These are phyloP conservation scores for Lysandra coridon DNA, from an alignment of 2,888 invertebrate species.

Conservation along the genomic window DNA sequence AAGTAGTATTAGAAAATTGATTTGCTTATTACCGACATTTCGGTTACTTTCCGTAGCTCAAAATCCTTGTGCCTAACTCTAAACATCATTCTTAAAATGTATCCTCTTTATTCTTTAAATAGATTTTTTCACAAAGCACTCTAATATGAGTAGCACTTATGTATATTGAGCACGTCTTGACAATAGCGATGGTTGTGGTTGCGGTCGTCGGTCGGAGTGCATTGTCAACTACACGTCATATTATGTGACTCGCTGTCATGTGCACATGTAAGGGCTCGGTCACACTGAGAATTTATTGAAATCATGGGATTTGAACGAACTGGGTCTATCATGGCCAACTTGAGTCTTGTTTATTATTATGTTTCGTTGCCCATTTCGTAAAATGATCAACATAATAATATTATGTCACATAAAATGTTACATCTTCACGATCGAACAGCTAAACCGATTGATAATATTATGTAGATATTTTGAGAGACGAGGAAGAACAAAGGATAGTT, in stretches of 20 bases:
- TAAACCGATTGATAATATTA: no score
- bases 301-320: not conserved
- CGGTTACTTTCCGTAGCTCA: not conserved
- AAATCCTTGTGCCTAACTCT: not conserved
- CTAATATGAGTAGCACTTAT: not conserved
- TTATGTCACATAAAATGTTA: no score
- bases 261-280: not conserved
- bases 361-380: no score
- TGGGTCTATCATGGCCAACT: no score
- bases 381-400: no score
- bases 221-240: constrained; percentile 12
- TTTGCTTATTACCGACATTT: no score
- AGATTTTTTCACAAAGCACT: not conserved
- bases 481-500: no score
- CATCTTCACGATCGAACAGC: no score
- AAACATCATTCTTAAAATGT: not conserved
- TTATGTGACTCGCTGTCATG: constrained; percentile 13
- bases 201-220: constrained; percentile 36
- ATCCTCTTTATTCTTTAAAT: not conserved
- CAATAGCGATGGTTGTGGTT: constrained; percentile 30
- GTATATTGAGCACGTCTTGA: constrained; percentile 5
- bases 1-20: no score
- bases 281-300: not conserved
- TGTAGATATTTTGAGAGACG: no score
- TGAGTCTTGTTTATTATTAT: no score